A percentile compares a stretch with the other conserved stretches of the same genome.
Evolutionary conservation across 2,113 vertebrate genomes (phyloP).

Genomic region (Megalops atlanticus): DNA sequence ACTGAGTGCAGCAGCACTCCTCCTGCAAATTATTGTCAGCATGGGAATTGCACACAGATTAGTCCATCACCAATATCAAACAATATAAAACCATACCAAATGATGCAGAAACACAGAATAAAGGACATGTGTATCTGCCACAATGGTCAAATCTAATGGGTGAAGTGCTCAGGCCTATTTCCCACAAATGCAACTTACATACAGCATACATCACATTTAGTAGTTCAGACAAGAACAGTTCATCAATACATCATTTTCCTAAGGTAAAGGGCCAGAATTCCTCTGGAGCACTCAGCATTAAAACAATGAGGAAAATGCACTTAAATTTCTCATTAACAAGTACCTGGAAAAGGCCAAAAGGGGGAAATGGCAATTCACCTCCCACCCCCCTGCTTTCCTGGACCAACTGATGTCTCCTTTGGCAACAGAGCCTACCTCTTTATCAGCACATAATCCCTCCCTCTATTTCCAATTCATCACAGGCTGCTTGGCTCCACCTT

Average conservation of each 20-base stretch:
- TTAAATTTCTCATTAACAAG: conserved; percentile 50
- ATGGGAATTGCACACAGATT: no score
- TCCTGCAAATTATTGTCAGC: no score
- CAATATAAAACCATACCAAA: no score
- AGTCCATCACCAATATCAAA: no score
- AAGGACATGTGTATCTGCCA: no score
- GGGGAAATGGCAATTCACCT: background rate
- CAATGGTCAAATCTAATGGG: no score
- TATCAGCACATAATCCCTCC: conserved; percentile 3
- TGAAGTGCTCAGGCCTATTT: no score
- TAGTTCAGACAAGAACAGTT: no score
- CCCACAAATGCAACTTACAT: background rate
- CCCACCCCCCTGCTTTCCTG: background rate
- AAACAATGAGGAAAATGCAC: conserved; percentile 35
- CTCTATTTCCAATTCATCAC: conserved; percentile 11
- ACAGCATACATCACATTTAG: no score
- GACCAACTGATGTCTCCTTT: background rate
- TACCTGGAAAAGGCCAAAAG: conserved; percentile 51
- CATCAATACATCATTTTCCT: background rate
- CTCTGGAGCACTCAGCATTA: conserved; percentile 36
- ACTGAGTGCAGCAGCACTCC: no score
- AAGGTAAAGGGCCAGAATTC: conserved; percentile 5
- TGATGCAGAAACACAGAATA: no score
- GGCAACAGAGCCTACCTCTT: background rate
- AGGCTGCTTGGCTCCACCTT: background rate